These are phyloP conservation scores for Ancistrus triradiatus DNA, from an alignment of 2,113 vertebrate species.

Conservation along the genomic window DNA sequence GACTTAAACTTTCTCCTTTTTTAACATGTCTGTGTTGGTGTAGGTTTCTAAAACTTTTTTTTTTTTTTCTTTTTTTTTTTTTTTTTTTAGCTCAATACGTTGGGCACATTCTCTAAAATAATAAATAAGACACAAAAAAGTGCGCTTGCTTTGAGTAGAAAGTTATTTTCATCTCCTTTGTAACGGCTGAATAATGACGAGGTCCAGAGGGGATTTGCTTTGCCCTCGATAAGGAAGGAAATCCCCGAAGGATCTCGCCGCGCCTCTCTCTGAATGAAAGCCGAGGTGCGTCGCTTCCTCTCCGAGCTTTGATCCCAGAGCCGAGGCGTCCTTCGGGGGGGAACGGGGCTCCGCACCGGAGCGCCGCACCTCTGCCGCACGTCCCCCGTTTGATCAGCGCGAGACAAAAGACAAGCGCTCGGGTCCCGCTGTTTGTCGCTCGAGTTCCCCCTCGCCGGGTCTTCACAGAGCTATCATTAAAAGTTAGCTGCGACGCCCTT, in stretches of 20 bases:
- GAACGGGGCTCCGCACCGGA: conserved; percentile 29
- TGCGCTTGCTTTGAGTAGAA: conserved; percentile 39
- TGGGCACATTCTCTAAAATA: conserved; percentile 41
- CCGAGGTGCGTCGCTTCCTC: conserved; percentile 23
- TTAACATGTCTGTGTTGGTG: conserved; percentile 31
- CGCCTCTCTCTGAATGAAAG: conserved; percentile 43
- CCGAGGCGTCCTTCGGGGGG: conserved; percentile 36
- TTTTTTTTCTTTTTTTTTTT: conserved; percentile 24
- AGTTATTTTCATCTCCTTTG: conserved; percentile 52
- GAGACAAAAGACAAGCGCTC: conserved; percentile 43
- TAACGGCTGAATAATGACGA: conserved; percentile 49
- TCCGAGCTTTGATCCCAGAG: conserved; percentile 48
- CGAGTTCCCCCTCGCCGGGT: conserved; percentile 31
- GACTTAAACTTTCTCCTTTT: conserved; percentile 1
- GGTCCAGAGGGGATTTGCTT: conserved; percentile 50
- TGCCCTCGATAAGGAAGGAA: conserved; percentile 49
- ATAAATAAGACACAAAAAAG: conserved; percentile 54
- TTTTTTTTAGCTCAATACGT: conserved; percentile 25
- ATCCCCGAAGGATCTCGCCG: conserved; percentile 46
- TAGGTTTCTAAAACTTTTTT: not conserved
- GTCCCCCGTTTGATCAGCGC: conserved; percentile 45
- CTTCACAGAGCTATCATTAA: conserved; percentile 48
- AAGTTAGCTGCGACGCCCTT: conserved; percentile 41
- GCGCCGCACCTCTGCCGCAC: conserved; percentile 36
- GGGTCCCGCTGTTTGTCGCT: conserved; percentile 45